Percentiles rank a stretch among this genome's conserved stretches.
These are phyloP conservation scores for Tetranychus cinnabarinus DNA, from an alignment of 1,140 invertebrate genomes.

Conservation along the genomic window DNA sequence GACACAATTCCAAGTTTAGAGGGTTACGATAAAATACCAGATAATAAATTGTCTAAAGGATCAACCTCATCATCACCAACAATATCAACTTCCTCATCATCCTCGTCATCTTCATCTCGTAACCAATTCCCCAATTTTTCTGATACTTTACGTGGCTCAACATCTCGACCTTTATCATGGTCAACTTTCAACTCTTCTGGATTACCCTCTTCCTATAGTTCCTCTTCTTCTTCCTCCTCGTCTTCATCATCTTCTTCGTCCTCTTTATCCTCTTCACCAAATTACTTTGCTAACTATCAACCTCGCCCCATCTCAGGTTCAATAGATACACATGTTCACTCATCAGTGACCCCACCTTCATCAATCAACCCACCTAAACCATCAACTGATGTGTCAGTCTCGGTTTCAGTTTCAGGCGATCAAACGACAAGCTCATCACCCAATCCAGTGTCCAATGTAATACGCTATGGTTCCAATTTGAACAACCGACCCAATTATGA, in stretches of 20 bases:
- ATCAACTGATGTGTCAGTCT: neutral
- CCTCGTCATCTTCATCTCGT: neutral
- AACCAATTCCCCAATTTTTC: neutral
- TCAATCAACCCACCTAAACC: neutral
- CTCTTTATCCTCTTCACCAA: too few species aligned
- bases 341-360: neutral
- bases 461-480: conserved; percentile 3
- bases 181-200: too few species aligned
- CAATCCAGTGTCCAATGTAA: conserved; percentile 2
- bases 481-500: neutral
- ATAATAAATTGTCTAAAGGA: neutral
- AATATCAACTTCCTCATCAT: neutral
- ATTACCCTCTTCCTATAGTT: too few species aligned
- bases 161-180: too few species aligned
- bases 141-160: too few species aligned
- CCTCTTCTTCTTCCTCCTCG: neutral
- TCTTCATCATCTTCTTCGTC: neutral
- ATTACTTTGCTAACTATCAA: too few species aligned
- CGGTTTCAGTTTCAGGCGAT: neutral
- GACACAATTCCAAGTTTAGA: conserved; percentile 7
- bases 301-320: too few species aligned
- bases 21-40: neutral
- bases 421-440: neutral
- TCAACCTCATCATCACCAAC: neutral
- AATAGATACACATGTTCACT: neutral